These are phyloP conservation scores for Hirudo medicinalis DNA, from an alignment of 1,140 invertebrate species.

Conservation along the genomic window DNA sequence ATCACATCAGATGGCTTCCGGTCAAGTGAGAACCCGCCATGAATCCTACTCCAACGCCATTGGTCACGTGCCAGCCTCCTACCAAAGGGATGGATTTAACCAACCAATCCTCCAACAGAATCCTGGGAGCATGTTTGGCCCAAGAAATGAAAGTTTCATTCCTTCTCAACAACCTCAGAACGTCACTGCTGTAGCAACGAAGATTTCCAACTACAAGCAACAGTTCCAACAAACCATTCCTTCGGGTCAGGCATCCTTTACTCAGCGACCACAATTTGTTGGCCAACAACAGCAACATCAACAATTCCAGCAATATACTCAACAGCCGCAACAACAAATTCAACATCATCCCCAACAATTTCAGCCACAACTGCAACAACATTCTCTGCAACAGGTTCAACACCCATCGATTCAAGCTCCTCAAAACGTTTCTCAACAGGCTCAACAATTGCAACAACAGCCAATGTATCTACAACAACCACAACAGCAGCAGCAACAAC, in stretches of 20 bases:
- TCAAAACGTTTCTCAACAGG: not conserved
- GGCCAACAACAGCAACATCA: constrained; percentile 7
- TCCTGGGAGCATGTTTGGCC: too few relatives aligned
- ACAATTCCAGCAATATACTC: not conserved
- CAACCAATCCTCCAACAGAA: too few relatives aligned
- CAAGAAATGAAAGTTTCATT: not conserved
- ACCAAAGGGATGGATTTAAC: not conserved
- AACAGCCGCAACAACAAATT: not conserved
- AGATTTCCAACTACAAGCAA: not conserved
- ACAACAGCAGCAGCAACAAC: not conserved
- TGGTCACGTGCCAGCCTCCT: not conserved
- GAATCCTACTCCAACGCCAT: too few relatives aligned
- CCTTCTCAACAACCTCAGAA: not conserved
- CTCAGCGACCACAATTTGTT: too few relatives aligned
- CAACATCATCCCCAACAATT: not conserved
- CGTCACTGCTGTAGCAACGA: not conserved
- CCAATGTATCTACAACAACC: not conserved
- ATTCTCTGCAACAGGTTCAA: constrained; percentile 1
- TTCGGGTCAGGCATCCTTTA: not conserved
- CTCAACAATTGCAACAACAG: constrained; percentile 4
- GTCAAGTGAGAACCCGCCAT: too few relatives aligned
- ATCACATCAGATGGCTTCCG: too few relatives aligned
- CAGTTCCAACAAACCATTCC: not conserved
- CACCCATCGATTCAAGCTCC: not conserved
- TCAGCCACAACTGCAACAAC: not conserved